phyloP scores from a whole-genome alignment of 53 echinoderm and acorn worm genomes.

The Holothuria scabra region DNA sequence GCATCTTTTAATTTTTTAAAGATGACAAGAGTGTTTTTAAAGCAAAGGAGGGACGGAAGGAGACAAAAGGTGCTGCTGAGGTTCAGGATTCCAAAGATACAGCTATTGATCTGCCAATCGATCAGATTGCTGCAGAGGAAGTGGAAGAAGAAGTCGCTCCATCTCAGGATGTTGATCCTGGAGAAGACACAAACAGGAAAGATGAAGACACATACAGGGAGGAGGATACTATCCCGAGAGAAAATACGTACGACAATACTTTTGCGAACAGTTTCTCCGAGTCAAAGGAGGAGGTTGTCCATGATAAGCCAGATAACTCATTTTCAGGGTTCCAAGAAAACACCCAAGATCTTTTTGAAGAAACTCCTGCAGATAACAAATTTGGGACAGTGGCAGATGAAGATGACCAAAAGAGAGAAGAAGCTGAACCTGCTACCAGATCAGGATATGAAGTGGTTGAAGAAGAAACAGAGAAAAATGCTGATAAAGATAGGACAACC shows the following conservation, averaged over 20 bases:
- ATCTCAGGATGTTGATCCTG: too few relatives aligned
- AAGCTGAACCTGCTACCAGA: background rate
- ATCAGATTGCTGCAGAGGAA: slow-evolving; percentile 97
- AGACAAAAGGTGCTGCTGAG: slow-evolving; percentile 80
- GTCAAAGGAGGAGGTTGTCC: too few relatives aligned
- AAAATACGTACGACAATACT: too few relatives aligned
- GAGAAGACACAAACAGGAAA: too few relatives aligned
- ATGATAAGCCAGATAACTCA: too few relatives aligned
- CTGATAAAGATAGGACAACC: background rate
- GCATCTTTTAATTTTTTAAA: slow-evolving; percentile 23
- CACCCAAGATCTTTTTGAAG: too few relatives aligned
- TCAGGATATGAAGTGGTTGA: slow-evolving; percentile 4
- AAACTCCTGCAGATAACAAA: too few relatives aligned
- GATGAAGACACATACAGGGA: too few relatives aligned
- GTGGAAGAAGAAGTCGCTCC: slow-evolving; percentile 77
- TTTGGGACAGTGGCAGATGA: background rate
- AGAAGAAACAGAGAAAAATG: background rate
- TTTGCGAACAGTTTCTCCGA: too few relatives aligned
- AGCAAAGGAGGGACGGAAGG: slow-evolving; percentile 80
- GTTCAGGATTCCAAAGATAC: slow-evolving; percentile 87
- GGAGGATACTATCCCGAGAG: too few relatives aligned
- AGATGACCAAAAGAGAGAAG: background rate
- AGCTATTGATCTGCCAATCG: slow-evolving; percentile 91
- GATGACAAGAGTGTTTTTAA: slow-evolving; percentile 95
- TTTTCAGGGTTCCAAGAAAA: too few relatives aligned